Evolutionary conservation across 1,140 invertebrate genomes (phyloP), one percentile per base, ranked within the genome.

Genomic region (Zaprionus vittiger): DNA sequence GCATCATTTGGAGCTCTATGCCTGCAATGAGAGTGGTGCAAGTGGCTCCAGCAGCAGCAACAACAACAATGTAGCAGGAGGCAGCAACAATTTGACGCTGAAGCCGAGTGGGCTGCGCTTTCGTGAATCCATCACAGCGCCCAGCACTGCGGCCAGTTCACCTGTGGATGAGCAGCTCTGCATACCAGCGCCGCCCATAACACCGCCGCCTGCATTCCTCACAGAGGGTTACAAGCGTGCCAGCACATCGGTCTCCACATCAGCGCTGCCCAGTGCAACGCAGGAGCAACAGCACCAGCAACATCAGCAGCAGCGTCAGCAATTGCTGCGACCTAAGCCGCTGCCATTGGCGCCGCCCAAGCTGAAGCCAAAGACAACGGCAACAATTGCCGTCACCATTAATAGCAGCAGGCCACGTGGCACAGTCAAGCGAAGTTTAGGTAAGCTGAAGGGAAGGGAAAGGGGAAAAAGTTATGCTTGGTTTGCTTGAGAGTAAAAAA

Each of bases 141-240:
- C 91, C 4, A 81, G 78, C 11, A 92, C 91, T 5, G 91, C 91
- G 9, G 89, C 94, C 93, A 84, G 94, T 93, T 92, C 91, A 12
- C 91, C 91, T 7, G 89, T 92, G 38, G 89, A 89, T 82, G 95
- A 95, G 63, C 93, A 95, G 37, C 94, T 95, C 22, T 85, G 65
- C 31, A 92, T 93, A 26, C 93, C 93, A 3, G 94, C 94, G 1
- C 95, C 94, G 4, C 95, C 95, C 4, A 96, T 96, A 65, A 96
- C 95, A 22, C 95, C 95, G 5, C 95, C 95, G 14, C 95, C 95
- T 2, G 95, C 95, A 31, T 96, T 96, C 79, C 91, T 95, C 17
- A 94, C 95, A 0, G 94, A 94, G 28, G 94, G 94, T 14, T 95
- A 95, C 69, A 94, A 94, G 57, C 94, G 94, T 67, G 93, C 93